Conservation (phyloP, 1,140 invertebrate species). For the Centruroides sculpturatus region DNA sequence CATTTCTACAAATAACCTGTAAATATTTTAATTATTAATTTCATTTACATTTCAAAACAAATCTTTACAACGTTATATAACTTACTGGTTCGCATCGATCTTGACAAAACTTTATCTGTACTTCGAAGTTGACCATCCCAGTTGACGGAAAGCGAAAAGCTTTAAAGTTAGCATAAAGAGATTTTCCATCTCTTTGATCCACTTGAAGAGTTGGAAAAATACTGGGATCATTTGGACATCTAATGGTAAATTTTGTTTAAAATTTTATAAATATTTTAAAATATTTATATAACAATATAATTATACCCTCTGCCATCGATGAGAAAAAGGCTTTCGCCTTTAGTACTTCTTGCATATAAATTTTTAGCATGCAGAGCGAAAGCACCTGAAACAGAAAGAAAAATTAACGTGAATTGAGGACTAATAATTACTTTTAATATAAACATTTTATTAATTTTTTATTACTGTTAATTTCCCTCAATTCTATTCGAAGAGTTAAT, state of each 20-base stretch:
- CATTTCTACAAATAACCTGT: too few species aligned
- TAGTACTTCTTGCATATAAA: conserved; percentile 36
- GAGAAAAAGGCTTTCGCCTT: conserved; percentile 35
- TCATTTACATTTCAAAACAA: neutral
- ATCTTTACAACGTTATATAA: neutral
- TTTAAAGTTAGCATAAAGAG: conserved; percentile 33
- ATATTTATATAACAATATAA: too few species aligned
- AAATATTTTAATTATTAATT: neutral
- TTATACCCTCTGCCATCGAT: conserved; percentile 34
- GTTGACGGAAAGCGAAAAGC: conserved; percentile 39
- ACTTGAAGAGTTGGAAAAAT: conserved; percentile 34
- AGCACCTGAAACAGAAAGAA: conserved; percentile 19
- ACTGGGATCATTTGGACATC: conserved; percentile 34
- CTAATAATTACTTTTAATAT: too few species aligned
- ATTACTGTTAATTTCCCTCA: conserved; percentile 16
- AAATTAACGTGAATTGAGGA: too few species aligned
- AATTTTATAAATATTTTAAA: neutral
- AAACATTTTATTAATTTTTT: neutral
- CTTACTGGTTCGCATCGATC: conserved; percentile 33
- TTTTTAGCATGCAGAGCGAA: conserved; percentile 39
- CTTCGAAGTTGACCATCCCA: conserved; percentile 37
- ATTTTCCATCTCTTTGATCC: conserved; percentile 27
- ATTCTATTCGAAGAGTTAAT: conserved; percentile 34
- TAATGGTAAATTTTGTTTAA: conserved; percentile 7
- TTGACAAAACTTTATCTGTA: conserved; percentile 38